A percentile compares a stretch with the other conserved stretches of the same genome.
Conservation (phyloP, 2,888 invertebrate genomes). For the Rhorus exstirpatorius region DNA sequence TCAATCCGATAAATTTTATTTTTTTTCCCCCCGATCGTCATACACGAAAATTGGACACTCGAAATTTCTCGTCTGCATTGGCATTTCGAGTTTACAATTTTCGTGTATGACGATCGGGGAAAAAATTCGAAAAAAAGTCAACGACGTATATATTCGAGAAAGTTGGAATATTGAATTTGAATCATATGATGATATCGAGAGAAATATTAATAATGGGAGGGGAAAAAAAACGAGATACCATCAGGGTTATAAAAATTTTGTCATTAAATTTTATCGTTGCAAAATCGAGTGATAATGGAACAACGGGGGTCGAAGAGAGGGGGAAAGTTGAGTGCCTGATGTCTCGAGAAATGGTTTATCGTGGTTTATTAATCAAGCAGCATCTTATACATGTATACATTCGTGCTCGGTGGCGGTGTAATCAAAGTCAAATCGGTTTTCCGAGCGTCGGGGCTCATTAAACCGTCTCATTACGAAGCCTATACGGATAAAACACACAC, state of each 20-base stretch:
- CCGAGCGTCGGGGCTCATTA: conserved; percentile 24
- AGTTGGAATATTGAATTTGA: too few species aligned
- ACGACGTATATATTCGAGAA: too few species aligned
- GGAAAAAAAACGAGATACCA: too few species aligned
- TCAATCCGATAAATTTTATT: too few species aligned
- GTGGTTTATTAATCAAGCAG: conserved; percentile 9
- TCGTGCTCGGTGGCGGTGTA: conserved; percentile 16
- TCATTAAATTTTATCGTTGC: conserved; percentile 3
- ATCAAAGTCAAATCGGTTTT: conserved; percentile 34
- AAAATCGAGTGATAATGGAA: conserved; percentile 21
- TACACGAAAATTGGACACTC: too few species aligned
- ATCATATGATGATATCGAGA: too few species aligned
- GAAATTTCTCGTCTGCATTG: too few species aligned
- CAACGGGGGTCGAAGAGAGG: neutral
- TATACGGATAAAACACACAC: neutral
- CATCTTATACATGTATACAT: neutral
- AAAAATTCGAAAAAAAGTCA: too few species aligned
- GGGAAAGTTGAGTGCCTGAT: neutral
- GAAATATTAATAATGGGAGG: too few species aligned
- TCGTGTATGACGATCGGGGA: too few species aligned
- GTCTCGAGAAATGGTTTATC: conserved; percentile 14
- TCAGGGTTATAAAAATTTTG: neutral
- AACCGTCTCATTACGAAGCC: conserved; percentile 38
- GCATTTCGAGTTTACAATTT: too few species aligned
- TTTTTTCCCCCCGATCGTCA: too few species aligned